phyloP scores from a whole-genome alignment of 2,888 invertebrate genomes.

The Drosophila cognata region DNA sequence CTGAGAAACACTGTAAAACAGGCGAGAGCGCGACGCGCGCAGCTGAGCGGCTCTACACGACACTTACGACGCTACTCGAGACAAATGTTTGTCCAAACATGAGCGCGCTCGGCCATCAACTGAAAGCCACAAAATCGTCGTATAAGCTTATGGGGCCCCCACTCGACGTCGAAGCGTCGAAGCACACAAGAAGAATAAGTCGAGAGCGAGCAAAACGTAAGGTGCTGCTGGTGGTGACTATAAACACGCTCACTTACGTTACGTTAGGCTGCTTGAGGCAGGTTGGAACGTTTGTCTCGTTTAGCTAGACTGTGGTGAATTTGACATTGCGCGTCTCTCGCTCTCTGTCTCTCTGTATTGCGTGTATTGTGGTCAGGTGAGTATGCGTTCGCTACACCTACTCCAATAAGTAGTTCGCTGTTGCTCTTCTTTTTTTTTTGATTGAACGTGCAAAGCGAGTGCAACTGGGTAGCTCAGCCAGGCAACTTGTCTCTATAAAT shows the following conservation, averaged over 20 bases:
- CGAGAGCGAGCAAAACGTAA: conserved; percentile 43
- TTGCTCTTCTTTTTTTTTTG: conserved; percentile 33
- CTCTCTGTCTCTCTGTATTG: conserved; percentile 15
- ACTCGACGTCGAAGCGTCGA: conserved; percentile 38
- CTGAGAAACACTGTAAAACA: conserved; percentile 24
- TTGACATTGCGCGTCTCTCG: conserved; percentile 24
- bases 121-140: conserved; percentile 63
- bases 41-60: conserved; percentile 61
- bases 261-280: conserved; percentile 65
- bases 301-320: conserved; percentile 44
- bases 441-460: conserved; percentile 60
- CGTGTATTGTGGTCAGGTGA: conserved; percentile 57
- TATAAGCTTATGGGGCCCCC: conserved; percentile 44
- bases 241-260: conserved; percentile 40
- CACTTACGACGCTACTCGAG: conserved; percentile 13
- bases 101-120: conserved; percentile 67
- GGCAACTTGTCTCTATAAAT: conserved; percentile 56
- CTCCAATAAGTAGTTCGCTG: conserved; percentile 54
- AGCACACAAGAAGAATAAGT: conserved; percentile 34
- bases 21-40: conserved; percentile 68
- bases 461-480: conserved; percentile 47
- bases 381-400: conserved; percentile 65
- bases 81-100: conserved; percentile 56
- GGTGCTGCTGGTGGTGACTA: conserved; percentile 25
- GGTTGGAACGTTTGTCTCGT: conserved; percentile 47